A percentile compares a stretch with the other conserved stretches of the same genome.
phyloP scores from a whole-genome alignment of 1,140 invertebrate genomes.

The Diorhabda elongata region DNA sequence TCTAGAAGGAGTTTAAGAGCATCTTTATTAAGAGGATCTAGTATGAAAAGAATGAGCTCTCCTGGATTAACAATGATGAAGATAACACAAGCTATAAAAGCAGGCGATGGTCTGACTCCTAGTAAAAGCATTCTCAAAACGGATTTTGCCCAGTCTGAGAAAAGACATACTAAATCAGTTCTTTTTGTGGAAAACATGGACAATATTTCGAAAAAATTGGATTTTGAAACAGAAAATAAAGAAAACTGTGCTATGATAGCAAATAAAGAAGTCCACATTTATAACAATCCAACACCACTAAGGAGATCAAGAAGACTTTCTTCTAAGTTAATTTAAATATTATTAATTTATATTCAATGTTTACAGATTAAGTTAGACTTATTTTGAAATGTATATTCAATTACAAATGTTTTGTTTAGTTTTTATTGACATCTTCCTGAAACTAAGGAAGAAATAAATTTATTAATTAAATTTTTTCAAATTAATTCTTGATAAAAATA shows the following conservation, averaged over 20 bases:
- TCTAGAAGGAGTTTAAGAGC: conserved; percentile 18
- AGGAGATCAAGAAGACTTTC: neutral
- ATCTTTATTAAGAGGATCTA: conserved; percentile 15
- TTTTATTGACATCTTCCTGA: too few species aligned
- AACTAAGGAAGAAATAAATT: too few species aligned
- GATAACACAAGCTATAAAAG: conserved; percentile 29
- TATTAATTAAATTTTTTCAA: too few species aligned
- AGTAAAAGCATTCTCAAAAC: conserved; percentile 34
- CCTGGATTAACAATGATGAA: conserved; percentile 35
- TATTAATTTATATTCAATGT: too few species aligned
- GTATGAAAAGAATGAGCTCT: conserved; percentile 16
- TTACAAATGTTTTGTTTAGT: too few species aligned
- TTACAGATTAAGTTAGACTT: too few species aligned
- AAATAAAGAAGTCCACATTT: neutral
- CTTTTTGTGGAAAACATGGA: conserved; percentile 27
- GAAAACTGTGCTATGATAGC: neutral
- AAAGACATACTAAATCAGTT: conserved; percentile 29
- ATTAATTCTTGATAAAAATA: too few species aligned
- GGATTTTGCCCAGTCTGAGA: conserved; percentile 20
- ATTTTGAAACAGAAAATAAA: neutral
- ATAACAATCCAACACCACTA: conserved; percentile 1
- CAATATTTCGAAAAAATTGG: neutral
- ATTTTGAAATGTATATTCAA: too few species aligned
- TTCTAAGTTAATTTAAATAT: too few species aligned
- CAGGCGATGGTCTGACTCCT: conserved; percentile 28